A percentile compares a stretch with the other conserved stretches of the same genome.
These are phyloP conservation scores for Philopotamus ludificatus DNA, from an alignment of 1,140 invertebrate genomes.

Conservation along the genomic window DNA sequence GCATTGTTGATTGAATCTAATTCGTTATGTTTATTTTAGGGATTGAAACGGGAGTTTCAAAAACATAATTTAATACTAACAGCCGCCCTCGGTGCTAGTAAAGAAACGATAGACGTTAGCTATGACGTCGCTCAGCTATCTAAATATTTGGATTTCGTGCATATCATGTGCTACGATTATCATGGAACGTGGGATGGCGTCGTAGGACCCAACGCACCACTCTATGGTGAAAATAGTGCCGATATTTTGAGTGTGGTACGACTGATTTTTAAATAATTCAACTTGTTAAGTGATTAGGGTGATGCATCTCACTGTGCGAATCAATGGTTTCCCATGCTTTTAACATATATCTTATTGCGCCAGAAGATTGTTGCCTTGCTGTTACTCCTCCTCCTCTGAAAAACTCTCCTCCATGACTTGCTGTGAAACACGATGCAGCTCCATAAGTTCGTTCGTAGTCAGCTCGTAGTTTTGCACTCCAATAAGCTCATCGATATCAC, in stretches of 20 bases:
- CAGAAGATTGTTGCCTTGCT: too few species aligned
- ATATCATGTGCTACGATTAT: conserved; percentile 90
- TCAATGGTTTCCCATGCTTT: background rate
- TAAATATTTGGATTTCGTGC: conserved; percentile 75
- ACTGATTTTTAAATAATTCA: conserved; percentile 33
- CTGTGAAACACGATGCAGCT: too few species aligned
- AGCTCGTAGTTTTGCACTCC: too few species aligned
- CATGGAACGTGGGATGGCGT: conserved; percentile 79
- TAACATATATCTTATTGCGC: too few species aligned
- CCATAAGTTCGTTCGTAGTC: too few species aligned
- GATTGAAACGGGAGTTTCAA: conserved; percentile 63
- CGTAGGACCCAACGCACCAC: conserved; percentile 72
- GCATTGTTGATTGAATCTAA: conserved; percentile 6
- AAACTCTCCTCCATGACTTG: too few species aligned
- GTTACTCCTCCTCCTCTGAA: too few species aligned
- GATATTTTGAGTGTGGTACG: conserved; percentile 63
- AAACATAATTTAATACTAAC: conserved; percentile 59
- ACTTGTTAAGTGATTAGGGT: background rate
- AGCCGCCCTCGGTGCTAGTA: conserved; percentile 73
- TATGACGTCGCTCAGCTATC: conserved; percentile 76
- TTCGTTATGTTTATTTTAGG: conserved; percentile 42
- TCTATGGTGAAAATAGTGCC: conserved; percentile 54
- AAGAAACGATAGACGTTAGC: conserved; percentile 66
- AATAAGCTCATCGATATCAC: too few species aligned
- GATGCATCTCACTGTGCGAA: background rate